Base-by-base conservation (phyloP, 2,113 vertebrate species). In the Nycticebus coucang region DNA sequence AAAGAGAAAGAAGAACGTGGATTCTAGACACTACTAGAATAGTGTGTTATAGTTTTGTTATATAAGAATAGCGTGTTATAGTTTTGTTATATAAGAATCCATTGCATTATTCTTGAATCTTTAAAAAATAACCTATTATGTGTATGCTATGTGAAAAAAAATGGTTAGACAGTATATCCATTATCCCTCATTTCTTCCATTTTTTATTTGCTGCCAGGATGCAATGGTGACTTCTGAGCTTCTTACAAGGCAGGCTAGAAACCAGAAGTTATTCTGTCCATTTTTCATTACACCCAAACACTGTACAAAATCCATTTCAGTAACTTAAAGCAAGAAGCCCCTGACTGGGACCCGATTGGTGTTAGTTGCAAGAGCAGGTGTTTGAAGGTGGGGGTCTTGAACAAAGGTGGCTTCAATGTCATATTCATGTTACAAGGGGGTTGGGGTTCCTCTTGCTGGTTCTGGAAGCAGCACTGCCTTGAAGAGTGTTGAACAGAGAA, bases 1-100 rank as follows among this genome's bases (percentile, higher is more conserved):
- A 57, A 24, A 91, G 82, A 75, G 75, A 96, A 95, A 69, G n/a
- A 96, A 35, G 35, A 68, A n/a, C 22, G 15, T 18, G 12, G 10
- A 26, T 21, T 2, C 30, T 77, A 33, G 24, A 77, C 3, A 18
- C 15, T 41, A 74, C 50, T 41, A 41, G 64, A 50, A 83, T n/a
- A n/a, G n/a, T n/a, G n/a, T n/a, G n/a, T n/a, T n/a, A n/a, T n/a
- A 41, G 41, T 41, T 41, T 87, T 75, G 50, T 85, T 50, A 37
- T 35, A 0, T 72, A 80, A 90, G 24, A 57, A 87, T 59, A n/a
- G n/a, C n/a, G n/a, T n/a, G n/a, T n/a, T n/a, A n/a, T n/a, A 41
- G 41, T 41, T 41, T 87, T 75, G 50, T 85, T 50, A 37, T 35
- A 0, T 72, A 80, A 90, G 24, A 57, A 87, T 59, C 66, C 41